Percentiles rank a stretch among this genome's conserved stretches.
Evolutionary conservation across 2,797 vertebrate species (phyloP).

Genomic region (Astyanax mexicanus): DNA sequence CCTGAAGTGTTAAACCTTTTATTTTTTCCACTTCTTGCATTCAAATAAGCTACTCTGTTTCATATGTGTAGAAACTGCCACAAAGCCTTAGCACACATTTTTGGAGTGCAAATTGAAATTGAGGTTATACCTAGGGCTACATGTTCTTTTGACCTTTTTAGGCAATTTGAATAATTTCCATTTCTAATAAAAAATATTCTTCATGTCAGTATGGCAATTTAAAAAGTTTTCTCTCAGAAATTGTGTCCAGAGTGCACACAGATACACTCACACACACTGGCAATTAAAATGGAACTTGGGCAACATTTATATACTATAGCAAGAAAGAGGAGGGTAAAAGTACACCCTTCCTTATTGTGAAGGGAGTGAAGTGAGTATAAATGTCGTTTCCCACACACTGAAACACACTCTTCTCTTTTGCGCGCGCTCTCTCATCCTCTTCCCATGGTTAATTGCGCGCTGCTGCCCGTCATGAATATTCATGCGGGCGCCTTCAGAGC

Average conservation of each 20-base stretch:
- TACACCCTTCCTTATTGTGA: slow-evolving; percentile 58
- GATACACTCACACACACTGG: not conserved
- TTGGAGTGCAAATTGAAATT: not conserved
- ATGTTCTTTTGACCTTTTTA: not conserved
- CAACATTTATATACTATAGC: slow-evolving; percentile 33
- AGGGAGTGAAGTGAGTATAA: slow-evolving; percentile 69
- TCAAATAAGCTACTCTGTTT: no score
- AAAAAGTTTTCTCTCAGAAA: not conserved
- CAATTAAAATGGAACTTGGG: slow-evolving; percentile 43
- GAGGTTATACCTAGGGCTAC: not conserved
- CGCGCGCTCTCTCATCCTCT: slow-evolving; percentile 58
- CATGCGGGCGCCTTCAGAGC: slow-evolving; percentile 81
- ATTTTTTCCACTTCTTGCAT: no score
- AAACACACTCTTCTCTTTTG: slow-evolving; percentile 27
- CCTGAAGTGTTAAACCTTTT: no score
- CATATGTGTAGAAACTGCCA: no score
- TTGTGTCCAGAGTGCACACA: slow-evolving; percentile 27
- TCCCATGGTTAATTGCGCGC: slow-evolving; percentile 82
- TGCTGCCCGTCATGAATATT: slow-evolving; percentile 84
- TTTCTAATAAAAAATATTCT: not conserved
- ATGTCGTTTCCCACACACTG: slow-evolving; percentile 62
- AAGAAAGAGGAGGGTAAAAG: not conserved
- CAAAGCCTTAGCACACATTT: no score
- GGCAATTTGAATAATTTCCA: not conserved
- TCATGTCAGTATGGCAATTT: not conserved